Base-by-base conservation (phyloP, 2,888 invertebrate genomes). In the Diaperis boleti region DNA sequence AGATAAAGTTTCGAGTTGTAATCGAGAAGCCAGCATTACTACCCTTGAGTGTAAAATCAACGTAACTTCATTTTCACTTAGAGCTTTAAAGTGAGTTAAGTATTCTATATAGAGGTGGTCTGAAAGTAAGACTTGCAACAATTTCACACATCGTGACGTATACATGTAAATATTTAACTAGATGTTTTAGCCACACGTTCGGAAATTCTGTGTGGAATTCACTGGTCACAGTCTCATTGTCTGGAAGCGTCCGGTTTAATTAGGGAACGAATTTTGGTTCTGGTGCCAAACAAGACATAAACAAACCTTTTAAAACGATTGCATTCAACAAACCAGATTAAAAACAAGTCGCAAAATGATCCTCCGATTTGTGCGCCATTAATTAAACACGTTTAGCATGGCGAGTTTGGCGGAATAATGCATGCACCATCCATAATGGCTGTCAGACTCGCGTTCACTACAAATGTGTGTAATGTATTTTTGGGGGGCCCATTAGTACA, bases 401-500 rank as follows among this genome's bases (percentile, higher is more conserved):
- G 70, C 67, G 71, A 72, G 73, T 71, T 71, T 67, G 71, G 62
- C 37, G 65, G 72, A 76, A 76, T 76, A 77, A 76, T 77, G 74
- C 74, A 75, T 74, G 74, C 68, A 68, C 75, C 76, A 75, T 75
- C 73, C 74, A 75, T 77, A 77, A 76, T 73, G 73, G 71, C 74
- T 76, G 78, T 75, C 77, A 76, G 74, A 68, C 69, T 71, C 69
- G 69, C 69, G 70, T 65, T 71, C 73, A 72, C 74, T 77, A 76
- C 76, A 76, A 76, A 76, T 76, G 77, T 76, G 76, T 76, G 75
- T 78, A 76, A 77, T 76, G 77, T 76, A 76, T 78, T 78, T 78
- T 78, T 76, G 75, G 78, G 52, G 69, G 71, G 72, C 73, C 76
- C 77, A 78, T 78, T 78, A 77, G 76, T 73, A 71, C 73, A 72